Evolutionary conservation across 1,140 invertebrate species (phyloP).

Genomic region (Megalonaias nervosa): DNA sequence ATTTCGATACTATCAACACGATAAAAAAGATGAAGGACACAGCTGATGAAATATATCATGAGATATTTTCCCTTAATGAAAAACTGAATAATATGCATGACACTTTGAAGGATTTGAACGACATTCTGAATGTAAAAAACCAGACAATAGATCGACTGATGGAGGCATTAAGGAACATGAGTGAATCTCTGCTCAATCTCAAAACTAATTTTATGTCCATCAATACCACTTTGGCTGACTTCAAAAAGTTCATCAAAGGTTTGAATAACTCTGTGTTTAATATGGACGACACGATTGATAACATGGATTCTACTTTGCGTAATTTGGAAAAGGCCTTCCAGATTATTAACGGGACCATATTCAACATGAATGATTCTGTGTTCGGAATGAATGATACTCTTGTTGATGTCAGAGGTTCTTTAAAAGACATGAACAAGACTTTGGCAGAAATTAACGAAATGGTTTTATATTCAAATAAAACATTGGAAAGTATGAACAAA

Average conservation of each 20-base stretch:
- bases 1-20: no score
- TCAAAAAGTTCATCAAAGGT: constrained; percentile 26
- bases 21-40: no score
- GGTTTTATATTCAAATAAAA: constrained; percentile 23
- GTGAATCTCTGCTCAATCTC: constrained; percentile 21
- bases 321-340: constrained; percentile 17
- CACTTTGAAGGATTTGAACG: constrained; percentile 25
- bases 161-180: constrained; percentile 28
- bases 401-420: constrained; percentile 11
- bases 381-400: constrained; percentile 5
- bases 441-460: constrained; percentile 27
- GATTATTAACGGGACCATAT: constrained; percentile 7
- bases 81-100: constrained; percentile 29
- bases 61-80: no score
- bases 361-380: constrained; percentile 16
- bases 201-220: constrained; percentile 24
- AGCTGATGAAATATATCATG: no score
- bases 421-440: constrained; percentile 18
- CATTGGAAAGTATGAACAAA: constrained; percentile 28
- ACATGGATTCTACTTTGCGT: constrained; percentile 21
- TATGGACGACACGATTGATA: constrained; percentile 21
- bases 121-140: constrained; percentile 29
- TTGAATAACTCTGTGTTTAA: constrained; percentile 25
- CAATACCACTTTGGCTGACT: constrained; percentile 17
- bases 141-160: constrained; percentile 17